These are phyloP conservation scores for Nerophis ophidion DNA, from an alignment of 2,113 vertebrate species.

Conservation along the genomic window DNA sequence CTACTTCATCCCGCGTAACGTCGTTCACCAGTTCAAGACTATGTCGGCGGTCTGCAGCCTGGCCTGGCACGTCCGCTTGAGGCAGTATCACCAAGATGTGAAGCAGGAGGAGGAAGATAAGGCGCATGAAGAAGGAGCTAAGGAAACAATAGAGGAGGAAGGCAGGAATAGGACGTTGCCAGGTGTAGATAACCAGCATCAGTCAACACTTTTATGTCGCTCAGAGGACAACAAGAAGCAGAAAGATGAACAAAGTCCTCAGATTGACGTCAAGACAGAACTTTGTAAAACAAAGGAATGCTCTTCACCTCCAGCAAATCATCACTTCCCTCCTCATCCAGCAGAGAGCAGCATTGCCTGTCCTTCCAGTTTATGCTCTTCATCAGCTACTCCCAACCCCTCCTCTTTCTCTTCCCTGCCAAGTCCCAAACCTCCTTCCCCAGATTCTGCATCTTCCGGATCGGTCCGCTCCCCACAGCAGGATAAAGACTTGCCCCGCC, in stretches of 20 bases:
- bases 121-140: background rate
- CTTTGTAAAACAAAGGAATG: slow-evolving; percentile 50
- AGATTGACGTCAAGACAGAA: slow-evolving; percentile 39
- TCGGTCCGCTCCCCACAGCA: slow-evolving; percentile 37
- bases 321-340: slow-evolving; percentile 37
- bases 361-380: slow-evolving; percentile 28
- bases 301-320: slow-evolving; percentile 26
- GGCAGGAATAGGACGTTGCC: slow-evolving; percentile 17
- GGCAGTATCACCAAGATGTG: slow-evolving; percentile 78
- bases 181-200: slow-evolving; percentile 18
- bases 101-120: slow-evolving; percentile 28
- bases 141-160: background rate
- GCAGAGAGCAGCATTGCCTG: slow-evolving; percentile 15
- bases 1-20: slow-evolving; percentile 97
- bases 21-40: slow-evolving; percentile 98
- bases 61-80: slow-evolving; percentile 94
- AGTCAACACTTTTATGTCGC: background rate
- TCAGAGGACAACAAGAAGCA: slow-evolving; percentile 33
- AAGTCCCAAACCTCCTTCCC: slow-evolving; percentile 6
- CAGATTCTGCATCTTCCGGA: slow-evolving; percentile 46
- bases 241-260: slow-evolving; percentile 29
- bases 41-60: slow-evolving; percentile 96
- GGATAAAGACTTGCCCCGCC: background rate
- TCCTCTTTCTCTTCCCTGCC: slow-evolving; percentile 12
- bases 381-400: slow-evolving; percentile 16